phyloP scores from a whole-genome alignment of 1,140 invertebrate species.

The Drosophila bifasciata region DNA sequence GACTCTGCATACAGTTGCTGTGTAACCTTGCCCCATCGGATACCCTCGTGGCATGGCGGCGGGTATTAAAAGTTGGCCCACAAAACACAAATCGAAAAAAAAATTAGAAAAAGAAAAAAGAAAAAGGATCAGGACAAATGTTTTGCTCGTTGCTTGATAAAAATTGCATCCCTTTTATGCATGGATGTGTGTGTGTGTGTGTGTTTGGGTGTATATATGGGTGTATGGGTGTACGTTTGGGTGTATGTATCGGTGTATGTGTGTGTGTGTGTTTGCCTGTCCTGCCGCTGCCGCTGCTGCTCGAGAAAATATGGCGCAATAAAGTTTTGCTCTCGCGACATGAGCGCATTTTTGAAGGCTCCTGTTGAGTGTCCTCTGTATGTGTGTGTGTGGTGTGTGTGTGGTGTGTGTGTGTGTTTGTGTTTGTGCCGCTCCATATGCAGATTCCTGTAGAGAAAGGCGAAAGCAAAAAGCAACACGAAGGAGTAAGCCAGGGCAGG shows the following conservation, averaged over 20 bases:
- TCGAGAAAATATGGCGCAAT: constrained; percentile 74
- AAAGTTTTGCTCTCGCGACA: constrained; percentile 67
- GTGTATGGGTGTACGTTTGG: constrained; percentile 17
- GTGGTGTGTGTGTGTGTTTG: too few species aligned
- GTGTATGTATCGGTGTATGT: constrained; percentile 5
- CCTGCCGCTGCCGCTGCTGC: constrained; percentile 16
- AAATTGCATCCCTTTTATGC: constrained; percentile 38
- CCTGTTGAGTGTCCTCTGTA: constrained; percentile 52
- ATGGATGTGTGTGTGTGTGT: constrained; percentile 10
- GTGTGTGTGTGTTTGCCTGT: constrained; percentile 14
- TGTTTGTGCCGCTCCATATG: constrained; percentile 12
- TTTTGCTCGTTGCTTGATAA: constrained; percentile 60
- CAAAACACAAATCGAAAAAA: constrained; percentile 39
- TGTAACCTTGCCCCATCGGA: too few species aligned
- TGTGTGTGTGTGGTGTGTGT: constrained; percentile 13
- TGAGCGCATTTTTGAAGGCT: constrained; percentile 71
- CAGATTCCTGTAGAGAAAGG: neutral
- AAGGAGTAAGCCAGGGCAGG: neutral
- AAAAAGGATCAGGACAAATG: constrained; percentile 60
- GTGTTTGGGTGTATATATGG: constrained; percentile 6
- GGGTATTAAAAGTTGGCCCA: constrained; percentile 39
- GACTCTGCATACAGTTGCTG: neutral
- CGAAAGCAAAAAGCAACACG: neutral
- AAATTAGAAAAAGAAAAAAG: too few species aligned
- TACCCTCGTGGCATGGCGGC: neutral